A percentile compares a stretch with the other conserved stretches of the same genome.
phyloP scores from a whole-genome alignment of 2,888 invertebrate species.

The Eupelmus urozonus region DNA sequence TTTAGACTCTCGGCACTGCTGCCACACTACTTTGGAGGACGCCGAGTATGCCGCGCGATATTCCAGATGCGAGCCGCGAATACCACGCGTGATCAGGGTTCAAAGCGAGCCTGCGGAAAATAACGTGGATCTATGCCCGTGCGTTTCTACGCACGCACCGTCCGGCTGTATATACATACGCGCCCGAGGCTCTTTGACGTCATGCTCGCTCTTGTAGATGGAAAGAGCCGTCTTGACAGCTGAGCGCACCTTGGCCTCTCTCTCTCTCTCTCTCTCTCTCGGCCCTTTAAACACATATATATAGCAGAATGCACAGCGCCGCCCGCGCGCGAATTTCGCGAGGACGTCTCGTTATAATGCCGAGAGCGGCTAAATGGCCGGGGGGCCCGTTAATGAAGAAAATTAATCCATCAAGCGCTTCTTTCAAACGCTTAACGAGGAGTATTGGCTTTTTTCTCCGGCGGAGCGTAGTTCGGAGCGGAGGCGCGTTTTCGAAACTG shows the following conservation, averaged over 20 bases:
- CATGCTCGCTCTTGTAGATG: conserved; percentile 13
- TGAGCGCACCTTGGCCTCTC: too few species aligned
- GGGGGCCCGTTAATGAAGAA: conserved; percentile 9
- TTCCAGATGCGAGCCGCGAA: conserved; percentile 29
- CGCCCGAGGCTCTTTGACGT: conserved; percentile 44
- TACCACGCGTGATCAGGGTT: conserved; percentile 32
- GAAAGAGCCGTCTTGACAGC: conserved; percentile 65
- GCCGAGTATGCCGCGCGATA: not conserved
- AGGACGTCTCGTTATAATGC: too few species aligned
- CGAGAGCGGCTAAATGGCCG: too few species aligned
- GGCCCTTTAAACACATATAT: too few species aligned
- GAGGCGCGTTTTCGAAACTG: too few species aligned
- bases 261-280: too few species aligned
- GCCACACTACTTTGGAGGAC: not conserved
- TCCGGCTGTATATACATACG: not conserved
- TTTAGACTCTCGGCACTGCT: not conserved
- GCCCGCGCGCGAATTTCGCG: too few species aligned
- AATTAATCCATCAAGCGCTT: conserved; percentile 22
- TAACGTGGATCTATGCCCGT: too few species aligned
- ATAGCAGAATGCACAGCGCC: too few species aligned
- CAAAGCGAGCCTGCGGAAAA: not conserved
- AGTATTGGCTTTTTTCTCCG: too few species aligned
- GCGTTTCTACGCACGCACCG: too few species aligned
- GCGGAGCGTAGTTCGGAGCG: too few species aligned
- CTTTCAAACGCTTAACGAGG: not conserved